Evolutionary conservation across 2,113 vertebrate genomes (phyloP), one percentile per base, ranked within the genome.

Genomic region (Tyrannus savana): DNA sequence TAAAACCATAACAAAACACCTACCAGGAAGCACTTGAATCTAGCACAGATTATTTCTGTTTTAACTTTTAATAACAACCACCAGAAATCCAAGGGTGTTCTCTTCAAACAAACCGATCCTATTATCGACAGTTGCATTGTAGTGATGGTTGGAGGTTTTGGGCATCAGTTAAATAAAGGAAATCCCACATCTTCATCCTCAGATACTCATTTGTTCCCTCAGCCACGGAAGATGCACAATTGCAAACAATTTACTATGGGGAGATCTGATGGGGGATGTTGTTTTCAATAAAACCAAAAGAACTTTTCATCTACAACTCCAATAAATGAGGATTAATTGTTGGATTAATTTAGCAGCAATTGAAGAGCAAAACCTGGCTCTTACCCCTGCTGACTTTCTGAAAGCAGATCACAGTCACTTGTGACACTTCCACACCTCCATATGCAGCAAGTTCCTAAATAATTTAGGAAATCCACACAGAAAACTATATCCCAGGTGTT

Each of bases 191-290:
- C 60, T 91, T n/a, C 37, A 52, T 33, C 37, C 69, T 69, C 39
- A 64, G 58, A 3, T 6, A 31, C 35, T 74, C 33, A 23, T 86
- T 63, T 19, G 3, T 21, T 76, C 31, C 22, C 33, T 30, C 3
- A 4, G 19, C 30, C 4, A 19, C 10, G 25, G 41, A 46, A 39
- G 25, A 25, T 2, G 41, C 5, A 14, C 1, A 0, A 33, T 0
- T 55, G 35, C 42, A 73, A 68, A 41, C 19, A 44, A 55, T 27
- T 63, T 18, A 27, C 9, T 17, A 10, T 7, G 23, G 5, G 44
- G 39, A n/a, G 31, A 44, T n/a, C 47, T 31, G 46, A n/a, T 21
- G 30, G 19, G n/a, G 33, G 14, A 10, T 19, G 5, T 6, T 44
- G n/a, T 87, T 58, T 12, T 3, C 4, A 77, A 53, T 39, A 55